Evolutionary conservation across 2,113 vertebrate species (phyloP).

Genomic region (Erythrocercus mccallii): DNA sequence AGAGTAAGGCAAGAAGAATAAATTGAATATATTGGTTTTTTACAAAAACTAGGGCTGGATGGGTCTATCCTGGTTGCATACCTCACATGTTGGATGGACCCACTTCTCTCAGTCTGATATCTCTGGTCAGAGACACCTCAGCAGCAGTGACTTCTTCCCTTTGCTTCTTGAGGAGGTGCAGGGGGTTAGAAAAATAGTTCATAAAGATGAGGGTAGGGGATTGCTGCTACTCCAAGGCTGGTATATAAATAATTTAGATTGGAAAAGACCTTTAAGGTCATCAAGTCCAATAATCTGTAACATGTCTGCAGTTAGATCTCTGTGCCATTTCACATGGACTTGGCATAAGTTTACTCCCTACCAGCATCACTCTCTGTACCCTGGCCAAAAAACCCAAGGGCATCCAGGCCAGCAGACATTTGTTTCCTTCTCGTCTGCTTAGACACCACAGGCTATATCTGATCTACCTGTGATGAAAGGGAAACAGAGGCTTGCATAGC

Average conservation of each 20-base stretch:
- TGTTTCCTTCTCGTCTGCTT: neutral
- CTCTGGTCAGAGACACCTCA: neutral
- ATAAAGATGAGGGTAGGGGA: neutral
- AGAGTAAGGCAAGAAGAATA: neutral
- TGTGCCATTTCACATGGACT: neutral
- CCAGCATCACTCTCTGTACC: neutral
- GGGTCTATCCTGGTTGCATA: neutral
- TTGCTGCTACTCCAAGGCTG: neutral
- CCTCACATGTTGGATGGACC: neutral
- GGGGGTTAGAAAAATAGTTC: neutral
- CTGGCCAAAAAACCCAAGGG: neutral
- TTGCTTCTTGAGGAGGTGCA: neutral
- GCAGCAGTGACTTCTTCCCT: neutral
- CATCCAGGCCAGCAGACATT: neutral
- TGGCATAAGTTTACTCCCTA: neutral
- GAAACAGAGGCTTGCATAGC: neutral
- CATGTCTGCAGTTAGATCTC: neutral
- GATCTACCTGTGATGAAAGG: neutral
- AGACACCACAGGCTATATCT: neutral
- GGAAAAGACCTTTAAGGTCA: neutral
- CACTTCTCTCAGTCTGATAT: neutral
- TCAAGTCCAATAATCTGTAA: neutral
- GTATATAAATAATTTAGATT: neutral
- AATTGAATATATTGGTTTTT: neutral
- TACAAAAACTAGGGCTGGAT: neutral